A percentile compares a stretch with the other conserved stretches of the same genome.
These are phyloP conservation scores for Ametastegia equiseti DNA, from an alignment of 2,888 invertebrate species.

Conservation along the genomic window DNA sequence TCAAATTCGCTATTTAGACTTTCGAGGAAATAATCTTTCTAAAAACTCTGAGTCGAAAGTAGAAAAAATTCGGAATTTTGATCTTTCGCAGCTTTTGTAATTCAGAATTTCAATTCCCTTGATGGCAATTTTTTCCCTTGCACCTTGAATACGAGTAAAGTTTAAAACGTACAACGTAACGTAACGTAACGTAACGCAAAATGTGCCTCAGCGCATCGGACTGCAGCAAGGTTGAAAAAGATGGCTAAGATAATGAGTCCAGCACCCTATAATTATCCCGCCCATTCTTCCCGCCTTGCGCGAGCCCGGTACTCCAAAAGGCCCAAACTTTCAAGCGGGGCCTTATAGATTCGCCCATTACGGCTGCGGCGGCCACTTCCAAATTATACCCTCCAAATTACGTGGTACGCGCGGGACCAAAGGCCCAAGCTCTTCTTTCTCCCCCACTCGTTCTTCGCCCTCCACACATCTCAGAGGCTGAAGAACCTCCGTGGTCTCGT, in stretches of 20 bases:
- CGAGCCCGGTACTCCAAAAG: slow-evolving; percentile 57
- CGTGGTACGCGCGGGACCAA: slow-evolving; percentile 66
- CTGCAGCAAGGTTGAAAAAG: slow-evolving; percentile 27
- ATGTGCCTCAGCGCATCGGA: slow-evolving; percentile 46
- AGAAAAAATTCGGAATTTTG: too few species aligned
- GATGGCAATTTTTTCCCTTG: too few species aligned
- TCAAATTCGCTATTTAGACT: too few species aligned
- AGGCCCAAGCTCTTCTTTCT: neutral
- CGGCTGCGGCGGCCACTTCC: slow-evolving; percentile 62
- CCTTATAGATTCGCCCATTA: slow-evolving; percentile 70
- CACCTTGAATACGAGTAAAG: too few species aligned
- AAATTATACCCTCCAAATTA: slow-evolving; percentile 73
- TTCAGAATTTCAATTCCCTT: too few species aligned
- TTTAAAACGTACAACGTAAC: too few species aligned
- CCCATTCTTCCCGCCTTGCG: slow-evolving; percentile 74
- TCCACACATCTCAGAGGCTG: slow-evolving; percentile 40
- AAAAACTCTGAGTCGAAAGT: too few species aligned
- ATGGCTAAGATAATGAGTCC: slow-evolving; percentile 69
- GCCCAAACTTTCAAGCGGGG: slow-evolving; percentile 61
- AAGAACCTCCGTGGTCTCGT: neutral
- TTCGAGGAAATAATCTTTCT: too few species aligned
- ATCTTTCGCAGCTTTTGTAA: too few species aligned
- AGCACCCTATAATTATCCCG: slow-evolving; percentile 74
- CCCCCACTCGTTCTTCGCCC: slow-evolving; percentile 29
- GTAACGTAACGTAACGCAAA: slow-evolving; percentile 2